phyloP scores from a whole-genome alignment of 1,140 invertebrate genomes.

The Berghia stephanieae region DNA sequence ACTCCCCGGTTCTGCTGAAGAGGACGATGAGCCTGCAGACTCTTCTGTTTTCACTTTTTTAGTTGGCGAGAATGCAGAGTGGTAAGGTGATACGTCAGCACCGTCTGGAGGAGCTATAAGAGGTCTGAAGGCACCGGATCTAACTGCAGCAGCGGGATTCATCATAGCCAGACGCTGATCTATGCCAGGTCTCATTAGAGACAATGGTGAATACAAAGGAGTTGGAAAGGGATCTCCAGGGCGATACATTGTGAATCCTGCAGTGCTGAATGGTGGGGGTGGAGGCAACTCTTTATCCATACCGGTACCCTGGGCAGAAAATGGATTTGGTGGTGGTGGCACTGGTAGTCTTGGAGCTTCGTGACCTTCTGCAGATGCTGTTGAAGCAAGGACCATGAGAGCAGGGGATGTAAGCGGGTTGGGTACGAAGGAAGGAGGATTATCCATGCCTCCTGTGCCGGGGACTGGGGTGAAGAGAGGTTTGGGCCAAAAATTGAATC shows the following conservation, averaged over 20 bases:
- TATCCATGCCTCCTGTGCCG: constrained; percentile 71
- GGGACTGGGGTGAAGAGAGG: constrained; percentile 58
- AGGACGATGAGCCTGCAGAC: constrained; percentile 20
- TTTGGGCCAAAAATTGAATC: constrained; percentile 64
- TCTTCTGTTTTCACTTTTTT: constrained; percentile 58
- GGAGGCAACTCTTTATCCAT: constrained; percentile 51
- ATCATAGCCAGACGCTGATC: constrained; percentile 49
- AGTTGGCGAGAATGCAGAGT: constrained; percentile 62
- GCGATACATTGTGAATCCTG: constrained; percentile 56
- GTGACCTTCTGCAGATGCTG: constrained; percentile 76
- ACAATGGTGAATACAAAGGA: constrained; percentile 57
- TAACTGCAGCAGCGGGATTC: constrained; percentile 30
- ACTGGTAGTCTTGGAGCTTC: constrained; percentile 68
- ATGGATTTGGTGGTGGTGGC: constrained; percentile 48
- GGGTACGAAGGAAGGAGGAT: constrained; percentile 75
- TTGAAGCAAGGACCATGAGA: constrained; percentile 81
- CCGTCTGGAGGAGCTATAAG: constrained; percentile 44
- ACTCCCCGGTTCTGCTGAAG: neutral
- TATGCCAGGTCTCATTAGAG: constrained; percentile 51
- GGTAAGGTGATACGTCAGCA: constrained; percentile 45
- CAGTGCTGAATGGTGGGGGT: constrained; percentile 44
- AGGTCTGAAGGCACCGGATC: constrained; percentile 57
- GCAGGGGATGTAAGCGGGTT: constrained; percentile 80
- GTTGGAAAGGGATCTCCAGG: constrained; percentile 57
- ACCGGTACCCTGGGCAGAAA: constrained; percentile 43